Percentiles rank a stretch among this genome's conserved stretches.
Evolutionary conservation across 2,888 invertebrate genomes (phyloP).

Genomic region (Eilema sororculum): DNA sequence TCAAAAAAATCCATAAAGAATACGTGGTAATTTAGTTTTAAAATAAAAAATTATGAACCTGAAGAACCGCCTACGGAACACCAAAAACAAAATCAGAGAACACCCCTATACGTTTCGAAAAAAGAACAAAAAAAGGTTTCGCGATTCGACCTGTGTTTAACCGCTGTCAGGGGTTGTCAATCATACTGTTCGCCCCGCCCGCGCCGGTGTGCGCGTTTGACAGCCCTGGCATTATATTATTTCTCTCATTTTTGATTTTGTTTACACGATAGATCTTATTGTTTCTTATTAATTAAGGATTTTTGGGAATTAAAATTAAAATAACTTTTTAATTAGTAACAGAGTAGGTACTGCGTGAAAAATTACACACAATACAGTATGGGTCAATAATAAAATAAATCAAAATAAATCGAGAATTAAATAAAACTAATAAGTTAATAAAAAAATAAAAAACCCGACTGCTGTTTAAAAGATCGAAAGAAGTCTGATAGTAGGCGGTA

Average conservation of each 20-base stretch:
- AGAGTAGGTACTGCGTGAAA: neutral
- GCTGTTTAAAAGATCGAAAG: too few relatives aligned
- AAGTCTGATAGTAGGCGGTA: too few relatives aligned
- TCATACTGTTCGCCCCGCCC: constrained; percentile 68
- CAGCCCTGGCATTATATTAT: constrained; percentile 59
- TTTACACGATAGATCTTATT: constrained; percentile 49
- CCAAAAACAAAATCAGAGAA: constrained; percentile 39
- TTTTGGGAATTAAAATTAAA: constrained; percentile 12
- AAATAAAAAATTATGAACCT: neutral
- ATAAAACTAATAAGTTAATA: too few relatives aligned
- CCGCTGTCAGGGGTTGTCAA: constrained; percentile 83
- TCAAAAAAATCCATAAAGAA: too few relatives aligned
- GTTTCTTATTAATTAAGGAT: constrained; percentile 47
- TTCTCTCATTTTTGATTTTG: constrained; percentile 50
- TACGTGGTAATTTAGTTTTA: too few relatives aligned
- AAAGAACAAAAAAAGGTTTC: constrained; percentile 69
- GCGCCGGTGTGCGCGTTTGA: constrained; percentile 61
- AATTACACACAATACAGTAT: too few relatives aligned
- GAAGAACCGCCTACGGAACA: constrained; percentile 58
- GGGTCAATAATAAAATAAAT: too few relatives aligned
- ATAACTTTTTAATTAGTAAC: neutral
- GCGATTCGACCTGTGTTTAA: constrained; percentile 84
- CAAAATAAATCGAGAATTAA: too few relatives aligned
- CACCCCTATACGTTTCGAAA: constrained; percentile 48
- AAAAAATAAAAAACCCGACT: too few relatives aligned